A percentile compares a stretch with the other conserved stretches of the same genome.
phyloP scores from a whole-genome alignment of 1,140 invertebrate genomes.

The Diachasmimorpha longicaudata region DNA sequence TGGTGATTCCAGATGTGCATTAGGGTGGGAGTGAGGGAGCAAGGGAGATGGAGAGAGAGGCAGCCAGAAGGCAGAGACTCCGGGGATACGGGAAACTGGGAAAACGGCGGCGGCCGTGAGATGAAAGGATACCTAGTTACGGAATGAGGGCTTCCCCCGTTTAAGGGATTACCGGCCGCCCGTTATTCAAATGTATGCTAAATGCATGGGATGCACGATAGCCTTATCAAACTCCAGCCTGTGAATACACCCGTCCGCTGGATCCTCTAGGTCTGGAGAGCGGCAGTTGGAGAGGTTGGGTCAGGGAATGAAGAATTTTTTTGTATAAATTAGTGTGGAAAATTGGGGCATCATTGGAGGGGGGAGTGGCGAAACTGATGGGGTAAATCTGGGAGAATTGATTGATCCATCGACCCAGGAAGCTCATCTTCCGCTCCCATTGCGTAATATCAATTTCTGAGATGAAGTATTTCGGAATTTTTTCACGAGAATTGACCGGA shows the following conservation, averaged over 20 bases:
- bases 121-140: conserved; percentile 65
- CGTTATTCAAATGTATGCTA: conserved; percentile 66
- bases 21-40: conserved; percentile 16
- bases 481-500: too few relatives aligned
- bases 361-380: too few relatives aligned
- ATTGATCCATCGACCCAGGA: too few relatives aligned
- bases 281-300: not conserved
- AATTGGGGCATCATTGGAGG: too few relatives aligned
- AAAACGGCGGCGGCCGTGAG: conserved; percentile 43
- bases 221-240: conserved; percentile 59
- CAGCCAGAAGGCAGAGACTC: conserved; percentile 30
- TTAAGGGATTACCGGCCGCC: conserved; percentile 63
- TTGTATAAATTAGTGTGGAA: not conserved
- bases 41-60: conserved; percentile 23
- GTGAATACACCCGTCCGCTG: not conserved
- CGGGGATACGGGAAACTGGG: conserved; percentile 40
- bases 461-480: too few relatives aligned
- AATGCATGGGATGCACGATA: conserved; percentile 60
- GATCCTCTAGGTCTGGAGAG: not conserved
- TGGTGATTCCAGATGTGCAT: not conserved
- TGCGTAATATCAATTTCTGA: too few relatives aligned
- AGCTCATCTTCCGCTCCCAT: too few relatives aligned
- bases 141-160: conserved; percentile 56
- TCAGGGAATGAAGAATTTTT: not conserved
- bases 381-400: too few relatives aligned